Percentiles rank a stretch among this genome's conserved stretches.
Evolutionary conservation across 2,113 vertebrate species (phyloP).

Genomic region (Kryptolebias marmoratus): DNA sequence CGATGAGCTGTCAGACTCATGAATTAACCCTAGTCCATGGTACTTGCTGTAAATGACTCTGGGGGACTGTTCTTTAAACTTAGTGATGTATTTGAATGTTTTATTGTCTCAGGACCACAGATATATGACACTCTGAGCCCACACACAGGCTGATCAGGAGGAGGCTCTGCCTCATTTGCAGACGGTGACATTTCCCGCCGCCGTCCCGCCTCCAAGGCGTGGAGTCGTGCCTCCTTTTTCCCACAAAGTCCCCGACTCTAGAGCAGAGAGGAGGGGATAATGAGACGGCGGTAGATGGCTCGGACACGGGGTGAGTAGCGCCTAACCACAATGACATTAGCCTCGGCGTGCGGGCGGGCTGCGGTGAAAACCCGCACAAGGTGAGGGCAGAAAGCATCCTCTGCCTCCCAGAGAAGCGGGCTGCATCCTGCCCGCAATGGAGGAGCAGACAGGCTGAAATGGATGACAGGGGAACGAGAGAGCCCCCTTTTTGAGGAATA

Average conservation of each 20-base stretch:
- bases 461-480: slow-evolving; percentile 40
- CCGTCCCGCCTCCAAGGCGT: slow-evolving; percentile 76
- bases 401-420: slow-evolving; percentile 10
- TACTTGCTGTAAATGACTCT: too few relatives aligned
- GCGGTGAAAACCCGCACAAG: background rate
- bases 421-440: slow-evolving; percentile 64
- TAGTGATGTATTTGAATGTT: too few relatives aligned
- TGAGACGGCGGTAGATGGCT: slow-evolving; percentile 62
- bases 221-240: slow-evolving; percentile 57
- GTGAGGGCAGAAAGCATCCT: background rate
- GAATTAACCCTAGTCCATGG: too few relatives aligned
- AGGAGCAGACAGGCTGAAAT: slow-evolving; percentile 52
- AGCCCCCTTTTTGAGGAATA: slow-evolving; percentile 33
- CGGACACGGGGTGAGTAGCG: slow-evolving; percentile 54
- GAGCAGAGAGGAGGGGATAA: slow-evolving; percentile 22
- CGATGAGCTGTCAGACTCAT: too few relatives aligned
- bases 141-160: slow-evolving; percentile 7
- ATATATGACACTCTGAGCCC: background rate
- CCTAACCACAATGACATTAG: slow-evolving; percentile 12
- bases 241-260: slow-evolving; percentile 34
- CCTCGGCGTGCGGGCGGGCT: background rate
- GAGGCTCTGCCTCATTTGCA: slow-evolving; percentile 36
- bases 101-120: background rate
- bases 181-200: slow-evolving; percentile 52
- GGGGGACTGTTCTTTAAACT: too few relatives aligned